These are phyloP conservation scores for Tetramorium simillimum DNA, from an alignment of 1,140 invertebrate species.

Conservation along the genomic window DNA sequence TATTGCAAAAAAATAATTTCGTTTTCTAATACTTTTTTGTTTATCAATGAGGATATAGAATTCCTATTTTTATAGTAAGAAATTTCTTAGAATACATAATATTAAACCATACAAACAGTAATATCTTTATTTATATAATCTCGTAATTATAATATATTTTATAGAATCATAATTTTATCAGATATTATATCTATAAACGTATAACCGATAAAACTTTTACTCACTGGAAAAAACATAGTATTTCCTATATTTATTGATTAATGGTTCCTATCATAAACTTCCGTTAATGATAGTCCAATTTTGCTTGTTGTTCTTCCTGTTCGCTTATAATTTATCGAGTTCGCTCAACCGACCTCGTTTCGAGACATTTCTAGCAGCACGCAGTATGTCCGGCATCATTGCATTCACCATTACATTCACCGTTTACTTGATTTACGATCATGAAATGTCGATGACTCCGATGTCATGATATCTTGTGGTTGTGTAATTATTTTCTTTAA, in stretches of 20 bases:
- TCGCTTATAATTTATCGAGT: conserved; percentile 62
- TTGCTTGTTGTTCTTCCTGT: conserved; percentile 35
- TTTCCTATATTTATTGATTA: conserved; percentile 30
- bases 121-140: too few relatives aligned
- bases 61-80: too few relatives aligned
- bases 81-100: too few relatives aligned
- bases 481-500: conserved; percentile 59
- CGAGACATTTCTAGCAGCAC: conserved; percentile 45
- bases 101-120: too few relatives aligned
- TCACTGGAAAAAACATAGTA: neutral
- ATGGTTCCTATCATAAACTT: neutral
- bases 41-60: neutral
- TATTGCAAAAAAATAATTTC: neutral
- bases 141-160: too few relatives aligned
- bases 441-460: conserved; percentile 64
- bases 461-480: conserved; percentile 72
- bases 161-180: too few relatives aligned
- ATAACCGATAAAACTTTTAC: too few relatives aligned
- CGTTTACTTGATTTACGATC: conserved; percentile 80
- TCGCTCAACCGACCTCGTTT: conserved; percentile 59
- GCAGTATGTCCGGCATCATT: conserved; percentile 63
- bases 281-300: conserved; percentile 51
- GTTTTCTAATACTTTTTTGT: neutral
- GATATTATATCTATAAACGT: too few relatives aligned
- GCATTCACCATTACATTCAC: conserved; percentile 57